A percentile compares a stretch with the other conserved stretches of the same genome.
Conservation (phyloP, 2,888 invertebrate species). For the Cryptosula pallasiana region DNA sequence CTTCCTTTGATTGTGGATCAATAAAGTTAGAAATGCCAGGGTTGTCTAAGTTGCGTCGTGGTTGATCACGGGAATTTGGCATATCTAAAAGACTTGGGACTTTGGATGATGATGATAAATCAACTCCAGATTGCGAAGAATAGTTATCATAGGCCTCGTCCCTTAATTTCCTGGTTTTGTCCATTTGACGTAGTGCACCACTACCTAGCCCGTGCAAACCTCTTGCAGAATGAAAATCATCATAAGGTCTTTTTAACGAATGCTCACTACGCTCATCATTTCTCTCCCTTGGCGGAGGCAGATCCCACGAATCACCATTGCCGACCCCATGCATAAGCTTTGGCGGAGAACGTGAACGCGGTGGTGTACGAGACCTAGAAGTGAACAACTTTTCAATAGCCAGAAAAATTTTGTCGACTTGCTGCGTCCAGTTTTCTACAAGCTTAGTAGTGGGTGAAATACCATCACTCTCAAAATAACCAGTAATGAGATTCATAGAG, state of each 20-base stretch:
- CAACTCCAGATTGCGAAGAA: background rate
- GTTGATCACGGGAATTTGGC: background rate
- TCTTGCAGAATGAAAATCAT: background rate
- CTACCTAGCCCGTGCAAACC: background rate
- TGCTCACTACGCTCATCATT: background rate
- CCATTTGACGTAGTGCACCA: background rate
- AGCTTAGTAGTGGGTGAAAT: background rate
- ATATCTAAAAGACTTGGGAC: constrained; percentile 6
- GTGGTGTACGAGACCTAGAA: background rate
- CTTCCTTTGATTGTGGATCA: background rate
- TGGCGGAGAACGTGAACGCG: background rate
- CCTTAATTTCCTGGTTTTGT: background rate
- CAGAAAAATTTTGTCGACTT: background rate
- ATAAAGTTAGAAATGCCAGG: background rate
- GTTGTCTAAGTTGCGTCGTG: background rate
- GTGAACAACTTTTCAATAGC: background rate
- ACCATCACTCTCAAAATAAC: constrained; percentile 23
- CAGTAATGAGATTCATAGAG: background rate
- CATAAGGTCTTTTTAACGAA: background rate
- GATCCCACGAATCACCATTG: background rate
- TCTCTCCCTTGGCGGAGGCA: background rate
- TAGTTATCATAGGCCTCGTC: background rate
- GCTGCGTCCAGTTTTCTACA: background rate
- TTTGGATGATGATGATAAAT: background rate
- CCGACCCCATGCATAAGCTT: background rate